Percentiles rank a stretch among this genome's conserved stretches.
Evolutionary conservation across 2,888 invertebrate species (phyloP).

Genomic region (Melipona bicolor): DNA sequence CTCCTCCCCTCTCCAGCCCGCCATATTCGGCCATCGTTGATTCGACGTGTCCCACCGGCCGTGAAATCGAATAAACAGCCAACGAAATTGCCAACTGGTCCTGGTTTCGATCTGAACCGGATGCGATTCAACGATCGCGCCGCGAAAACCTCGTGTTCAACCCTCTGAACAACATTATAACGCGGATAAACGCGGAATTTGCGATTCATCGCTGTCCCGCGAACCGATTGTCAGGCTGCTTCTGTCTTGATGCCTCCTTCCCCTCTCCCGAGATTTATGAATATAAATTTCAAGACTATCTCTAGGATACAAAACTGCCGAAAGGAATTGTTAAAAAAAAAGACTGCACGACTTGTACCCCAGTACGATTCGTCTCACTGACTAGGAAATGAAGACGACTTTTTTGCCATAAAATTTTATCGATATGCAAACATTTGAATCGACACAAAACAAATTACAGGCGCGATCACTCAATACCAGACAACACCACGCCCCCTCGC

Average conservation of each 20-base stretch:
- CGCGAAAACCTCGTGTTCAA: not conserved
- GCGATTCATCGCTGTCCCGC: slow-evolving; percentile 3
- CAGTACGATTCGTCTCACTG: no score
- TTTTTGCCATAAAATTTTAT: no score
- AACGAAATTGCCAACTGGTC: slow-evolving; percentile 13
- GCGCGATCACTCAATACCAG: no score
- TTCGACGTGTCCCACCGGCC: slow-evolving; percentile 4
- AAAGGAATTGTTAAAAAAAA: no score
- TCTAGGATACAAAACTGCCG: no score
- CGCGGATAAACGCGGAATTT: slow-evolving; percentile 41
- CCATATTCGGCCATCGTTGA: not conserved
- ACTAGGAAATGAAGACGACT: no score
- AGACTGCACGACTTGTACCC: no score
- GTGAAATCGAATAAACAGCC: slow-evolving; percentile 8
- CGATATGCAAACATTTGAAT: no score
- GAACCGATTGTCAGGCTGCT: not conserved
- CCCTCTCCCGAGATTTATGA: not conserved
- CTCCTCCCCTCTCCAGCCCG: no score
- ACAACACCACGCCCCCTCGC: no score
- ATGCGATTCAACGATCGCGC: not conserved
- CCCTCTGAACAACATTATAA: slow-evolving; percentile 33
- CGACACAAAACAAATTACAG: no score
- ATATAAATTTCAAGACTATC: not conserved
- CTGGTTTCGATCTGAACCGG: not conserved
- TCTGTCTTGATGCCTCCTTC: no score